Base-by-base conservation (phyloP, 2,113 vertebrate genomes). In the Prochilodus magdalenae region DNA sequence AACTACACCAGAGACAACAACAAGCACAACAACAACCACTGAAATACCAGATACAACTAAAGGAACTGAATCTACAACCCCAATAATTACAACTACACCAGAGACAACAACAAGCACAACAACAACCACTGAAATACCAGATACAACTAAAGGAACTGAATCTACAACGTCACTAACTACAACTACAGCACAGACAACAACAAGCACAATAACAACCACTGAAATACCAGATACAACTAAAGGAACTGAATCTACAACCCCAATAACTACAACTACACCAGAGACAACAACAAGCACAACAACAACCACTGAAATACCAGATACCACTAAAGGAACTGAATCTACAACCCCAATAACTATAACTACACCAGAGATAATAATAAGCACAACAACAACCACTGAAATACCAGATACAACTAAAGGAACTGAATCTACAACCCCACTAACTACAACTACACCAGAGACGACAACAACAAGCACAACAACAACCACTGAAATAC, bases 41-140 rank as follows among this genome's bases (percentile, higher is more conserved):
- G n/a, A 13, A 20, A 59, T 67, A 26, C 8, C 80, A n/a, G 14
- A 1, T n/a, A 83, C 75, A 27, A 73, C 62, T 40, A 0, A 5
- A 47, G 0, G 20, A n/a, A 73, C 79, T 57, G 2, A 24, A 40
- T 8, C 60, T 10, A 14, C 71, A 72, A 72, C 73, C 16, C 22
- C 76, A 60, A 14, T 49, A 47, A 20, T 55, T 36, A 77, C 63
- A 77, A 66, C 66, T 30, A 29, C 47, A 33, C 5, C 47, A 47
- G 40, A 22, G 15, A 26, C 33, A 53, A n/a, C n/a, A n/a, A n/a
- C n/a, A n/a, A n/a, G n/a, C 11, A 22, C 36, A 62, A 73, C 80
- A 44, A 26, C 57, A 26, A 27, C 57, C 22, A 79, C 73, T 72
- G 63, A 57, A 30, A 13, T 5, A 22, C 20, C 72, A 26, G 47